Conservation (phyloP, 2,888 invertebrate species). For the Malthinus seriepunctatus region DNA sequence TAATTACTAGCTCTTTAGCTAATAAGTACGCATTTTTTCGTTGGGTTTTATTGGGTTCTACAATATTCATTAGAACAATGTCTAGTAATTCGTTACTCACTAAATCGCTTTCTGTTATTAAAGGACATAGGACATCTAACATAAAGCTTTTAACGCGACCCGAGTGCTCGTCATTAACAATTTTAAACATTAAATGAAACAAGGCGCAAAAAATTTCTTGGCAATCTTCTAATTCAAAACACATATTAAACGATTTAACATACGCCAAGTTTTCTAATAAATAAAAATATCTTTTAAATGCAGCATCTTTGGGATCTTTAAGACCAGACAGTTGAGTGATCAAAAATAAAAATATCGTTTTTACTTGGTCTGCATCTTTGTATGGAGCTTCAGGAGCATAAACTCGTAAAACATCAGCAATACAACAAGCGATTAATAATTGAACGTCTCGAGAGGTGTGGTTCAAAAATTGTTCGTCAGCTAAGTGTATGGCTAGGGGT, state of each 20-base stretch:
- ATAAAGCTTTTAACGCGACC: constrained; percentile 96
- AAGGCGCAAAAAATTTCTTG: constrained; percentile 95
- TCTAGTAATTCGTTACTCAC: constrained; percentile 93
- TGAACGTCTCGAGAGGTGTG: constrained; percentile 92
- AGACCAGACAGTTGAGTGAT: constrained; percentile 92
- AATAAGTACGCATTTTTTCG: constrained; percentile 87
- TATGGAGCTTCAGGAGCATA: constrained; percentile 98
- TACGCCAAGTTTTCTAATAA: constrained; percentile 95
- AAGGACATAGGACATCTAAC: constrained; percentile 91
- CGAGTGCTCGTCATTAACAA: constrained; percentile 96
- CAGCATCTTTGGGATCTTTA: constrained; percentile 95
- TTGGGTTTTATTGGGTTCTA: constrained; percentile 90
- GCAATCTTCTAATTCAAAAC: constrained; percentile 95
- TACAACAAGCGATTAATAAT: constrained; percentile 93
- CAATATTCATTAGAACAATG: constrained; percentile 90
- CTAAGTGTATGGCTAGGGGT: constrained; percentile 88
- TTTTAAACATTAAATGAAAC: constrained; percentile 92
- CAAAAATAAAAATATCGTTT: constrained; percentile 90
- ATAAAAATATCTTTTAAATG: constrained; percentile 97
- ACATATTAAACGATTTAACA: constrained; percentile 98
- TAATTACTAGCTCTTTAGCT: constrained; percentile 88
- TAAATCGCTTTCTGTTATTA: constrained; percentile 94
- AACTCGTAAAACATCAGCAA: constrained; percentile 94
- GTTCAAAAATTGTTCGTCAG: constrained; percentile 89
- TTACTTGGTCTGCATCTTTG: constrained; percentile 92